Percentiles rank a stretch among this genome's conserved stretches.
These are phyloP conservation scores for Drosophila mettleri DNA, from an alignment of 2,888 invertebrate genomes.

Conservation along the genomic window DNA sequence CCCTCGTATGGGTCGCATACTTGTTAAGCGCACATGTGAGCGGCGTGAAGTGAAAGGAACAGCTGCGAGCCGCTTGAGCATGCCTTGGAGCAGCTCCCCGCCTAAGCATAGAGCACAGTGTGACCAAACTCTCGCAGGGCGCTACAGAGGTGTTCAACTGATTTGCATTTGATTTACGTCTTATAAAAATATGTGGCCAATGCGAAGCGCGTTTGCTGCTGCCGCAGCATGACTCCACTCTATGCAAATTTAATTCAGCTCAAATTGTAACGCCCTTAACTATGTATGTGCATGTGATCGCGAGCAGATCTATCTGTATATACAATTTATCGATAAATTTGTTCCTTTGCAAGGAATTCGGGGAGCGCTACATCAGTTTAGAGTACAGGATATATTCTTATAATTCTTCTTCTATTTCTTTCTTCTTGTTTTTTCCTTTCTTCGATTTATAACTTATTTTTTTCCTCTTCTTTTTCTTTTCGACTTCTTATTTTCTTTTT, in stretches of 20 bases:
- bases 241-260: too few relatives aligned
- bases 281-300: too few relatives aligned
- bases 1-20: constrained; percentile 19
- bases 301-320: too few relatives aligned
- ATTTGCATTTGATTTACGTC: constrained; percentile 54
- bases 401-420: too few relatives aligned
- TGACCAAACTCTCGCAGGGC: constrained; percentile 14
- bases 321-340: constrained; percentile 1
- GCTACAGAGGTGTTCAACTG: constrained; percentile 11
- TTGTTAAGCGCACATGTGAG: constrained; percentile 13
- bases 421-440: too few relatives aligned
- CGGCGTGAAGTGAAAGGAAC: constrained; percentile 47
- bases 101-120: constrained; percentile 1
- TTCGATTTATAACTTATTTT: too few relatives aligned
- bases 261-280: too few relatives aligned
- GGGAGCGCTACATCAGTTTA: too few relatives aligned
- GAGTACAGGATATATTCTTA: background rate
- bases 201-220: constrained; percentile 24
- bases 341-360: background rate
- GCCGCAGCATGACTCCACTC: background rate
- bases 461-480: too few relatives aligned
- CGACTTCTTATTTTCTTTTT: too few relatives aligned
- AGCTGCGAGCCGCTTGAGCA: constrained; percentile 11
- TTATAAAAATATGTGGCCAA: constrained; percentile 33
- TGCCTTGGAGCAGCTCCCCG: constrained; percentile 6